Evolutionary conservation across 2,113 vertebrate species (phyloP), one percentile per base, ranked within the genome.

Genomic region (Siniperca knerii): DNA sequence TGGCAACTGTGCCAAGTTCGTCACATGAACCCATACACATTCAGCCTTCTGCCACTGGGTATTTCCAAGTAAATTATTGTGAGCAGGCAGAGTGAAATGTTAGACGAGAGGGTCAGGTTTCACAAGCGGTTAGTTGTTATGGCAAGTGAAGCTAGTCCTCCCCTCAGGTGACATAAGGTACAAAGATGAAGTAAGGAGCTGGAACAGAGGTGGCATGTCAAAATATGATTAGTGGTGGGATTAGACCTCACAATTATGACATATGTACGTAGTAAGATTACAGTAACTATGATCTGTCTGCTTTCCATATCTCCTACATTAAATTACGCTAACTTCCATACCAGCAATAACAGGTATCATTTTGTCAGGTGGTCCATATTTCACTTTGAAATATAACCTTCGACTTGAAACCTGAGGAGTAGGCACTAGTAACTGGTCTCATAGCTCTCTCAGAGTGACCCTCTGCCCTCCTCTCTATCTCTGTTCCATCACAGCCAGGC

Each of bases 81-180:
- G 64, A 76, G 4, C 73, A 21, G 48, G 74, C 54, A 21, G 35
- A 74, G 75, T 69, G 92, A 90, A 94, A 92, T 54, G 79, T 89
- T 64, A 92, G 86, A 92, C 4, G 74, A 25, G 33, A 54, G 78
- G 44, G 54, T 92, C 83, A 29, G 48, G 79, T 93, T 92, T 90
- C 90, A 83, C 70, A 66, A 33, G 64, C 11, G n/a, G 5, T 70
- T 60, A 21, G 93, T 88, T 89, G 87, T 81, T 40, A 7, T n/a
- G 73, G 87, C 55, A 77, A 90, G 87, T 50, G 65, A 81, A 61
- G 79, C 65, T 58, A 35, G 77, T n/a, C 68, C 35, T 48, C 46
- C 54, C 54, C 73, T 78, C 60, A 65, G 61, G 80, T 61, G 72
- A 79, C 79, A 75, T 58, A 52, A 70, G 33, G 54, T 77, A n/a